Percentiles rank a stretch among this genome's conserved stretches.
These are phyloP conservation scores for Sinella curviseta DNA, from an alignment of 1,140 invertebrate species.

Conservation along the genomic window DNA sequence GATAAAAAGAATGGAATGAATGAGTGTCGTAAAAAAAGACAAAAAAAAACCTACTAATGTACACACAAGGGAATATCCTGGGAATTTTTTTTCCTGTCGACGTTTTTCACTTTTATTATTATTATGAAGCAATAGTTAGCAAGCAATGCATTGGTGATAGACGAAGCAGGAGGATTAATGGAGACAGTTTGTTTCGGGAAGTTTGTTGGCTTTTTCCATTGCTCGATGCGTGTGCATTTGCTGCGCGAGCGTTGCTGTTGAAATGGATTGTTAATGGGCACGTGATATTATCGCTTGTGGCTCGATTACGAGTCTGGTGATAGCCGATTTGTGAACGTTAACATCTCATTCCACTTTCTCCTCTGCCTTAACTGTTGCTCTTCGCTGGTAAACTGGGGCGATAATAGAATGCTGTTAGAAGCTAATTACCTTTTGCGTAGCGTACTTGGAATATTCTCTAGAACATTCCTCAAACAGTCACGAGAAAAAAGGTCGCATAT, in stretches of 20 bases:
- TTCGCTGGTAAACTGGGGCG: too few species aligned
- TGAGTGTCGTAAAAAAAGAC: conserved; percentile 8
- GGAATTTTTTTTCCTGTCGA: not conserved
- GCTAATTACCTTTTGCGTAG: too few species aligned
- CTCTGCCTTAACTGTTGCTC: too few species aligned
- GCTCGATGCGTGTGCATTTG: too few species aligned
- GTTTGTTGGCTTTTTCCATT: too few species aligned
- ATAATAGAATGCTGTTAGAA: too few species aligned
- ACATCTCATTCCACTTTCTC: conserved; percentile 16
- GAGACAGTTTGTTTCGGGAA: not conserved
- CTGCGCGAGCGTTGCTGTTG: not conserved
- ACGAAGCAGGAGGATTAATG: not conserved
- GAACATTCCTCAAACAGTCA: too few species aligned
- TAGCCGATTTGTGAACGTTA: conserved; percentile 22
- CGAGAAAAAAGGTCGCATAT: too few species aligned
- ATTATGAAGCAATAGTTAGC: not conserved
- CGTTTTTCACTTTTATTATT: not conserved
- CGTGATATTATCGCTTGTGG: conserved; percentile 25
- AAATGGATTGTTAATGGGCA: conserved; percentile 17
- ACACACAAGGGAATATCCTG: conserved; percentile 14
- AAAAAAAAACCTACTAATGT: not conserved
- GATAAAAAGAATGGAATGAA: conserved; percentile 13
- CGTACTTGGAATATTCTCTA: too few species aligned
- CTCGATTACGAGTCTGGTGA: not conserved
- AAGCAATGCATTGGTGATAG: not conserved